phyloP scores from a whole-genome alignment of 1,140 invertebrate genomes.

The Drosophila kepulauana region DNA sequence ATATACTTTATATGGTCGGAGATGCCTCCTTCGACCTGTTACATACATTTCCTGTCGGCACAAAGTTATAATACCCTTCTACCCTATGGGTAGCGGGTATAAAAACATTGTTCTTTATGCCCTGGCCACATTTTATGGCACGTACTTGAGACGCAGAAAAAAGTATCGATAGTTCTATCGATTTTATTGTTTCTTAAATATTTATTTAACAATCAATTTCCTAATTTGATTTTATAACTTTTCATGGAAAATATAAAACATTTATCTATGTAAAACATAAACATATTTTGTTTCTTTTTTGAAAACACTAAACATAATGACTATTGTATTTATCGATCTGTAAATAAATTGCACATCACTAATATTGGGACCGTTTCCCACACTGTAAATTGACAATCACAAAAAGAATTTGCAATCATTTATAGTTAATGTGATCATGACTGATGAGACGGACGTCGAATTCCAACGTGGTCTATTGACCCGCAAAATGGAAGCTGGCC shows the following conservation, averaged over 20 bases:
- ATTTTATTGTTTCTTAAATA: too few species aligned
- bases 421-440: not conserved
- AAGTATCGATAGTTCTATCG: too few species aligned
- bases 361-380: not conserved
- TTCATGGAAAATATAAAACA: not conserved
- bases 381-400: slow-evolving; percentile 1
- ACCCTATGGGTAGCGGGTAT: too few species aligned
- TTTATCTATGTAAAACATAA: not conserved
- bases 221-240: not conserved
- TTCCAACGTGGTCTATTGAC: slow-evolving; percentile 19
- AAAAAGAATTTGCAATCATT: not conserved
- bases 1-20: too few species aligned
- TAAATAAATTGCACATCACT: not conserved
- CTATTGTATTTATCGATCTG: not conserved
- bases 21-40: too few species aligned
- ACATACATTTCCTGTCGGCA: too few species aligned
- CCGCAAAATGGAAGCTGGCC: slow-evolving; percentile 36
- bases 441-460: not conserved
- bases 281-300: not conserved
- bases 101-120: not conserved
- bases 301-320: not conserved
- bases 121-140: not conserved
- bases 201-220: too few species aligned
- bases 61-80: too few species aligned
- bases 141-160: not conserved